These are phyloP conservation scores for Artibeus jamaicensis DNA, from an alignment of 2,797 vertebrate genomes.

Conservation along the genomic window DNA sequence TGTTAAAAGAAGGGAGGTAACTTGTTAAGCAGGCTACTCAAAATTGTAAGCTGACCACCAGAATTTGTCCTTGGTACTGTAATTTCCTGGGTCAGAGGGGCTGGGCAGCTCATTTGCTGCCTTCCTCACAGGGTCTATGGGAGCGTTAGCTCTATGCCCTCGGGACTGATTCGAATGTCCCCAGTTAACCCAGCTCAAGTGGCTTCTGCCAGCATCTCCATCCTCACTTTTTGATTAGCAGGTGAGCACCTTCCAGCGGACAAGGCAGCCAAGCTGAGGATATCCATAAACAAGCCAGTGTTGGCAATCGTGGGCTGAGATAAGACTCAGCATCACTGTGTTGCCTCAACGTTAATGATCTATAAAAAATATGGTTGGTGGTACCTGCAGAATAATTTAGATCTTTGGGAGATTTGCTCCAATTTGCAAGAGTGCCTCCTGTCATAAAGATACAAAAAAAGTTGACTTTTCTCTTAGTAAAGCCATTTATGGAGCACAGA, in stretches of 20 bases:
- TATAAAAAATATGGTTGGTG: background rate
- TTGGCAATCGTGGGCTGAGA: background rate
- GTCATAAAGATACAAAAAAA: background rate
- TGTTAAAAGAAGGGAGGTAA: background rate
- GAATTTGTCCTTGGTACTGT: background rate
- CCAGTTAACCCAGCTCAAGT: background rate
- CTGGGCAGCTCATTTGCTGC: background rate
- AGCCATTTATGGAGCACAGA: background rate
- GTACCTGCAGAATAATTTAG: background rate
- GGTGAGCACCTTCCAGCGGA: background rate
- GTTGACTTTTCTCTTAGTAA: background rate
- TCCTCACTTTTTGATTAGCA: background rate
- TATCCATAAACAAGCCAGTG: background rate
- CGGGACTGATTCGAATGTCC: background rate
- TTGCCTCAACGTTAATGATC: background rate
- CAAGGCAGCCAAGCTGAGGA: background rate
- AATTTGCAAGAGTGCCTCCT: background rate
- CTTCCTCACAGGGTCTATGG: background rate
- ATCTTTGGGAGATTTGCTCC: background rate
- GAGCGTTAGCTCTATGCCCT: background rate
- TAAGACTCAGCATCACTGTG: background rate
- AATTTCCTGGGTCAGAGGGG: background rate
- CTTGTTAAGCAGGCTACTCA: background rate
- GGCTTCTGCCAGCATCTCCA: background rate
- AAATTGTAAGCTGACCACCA: background rate